Evolutionary conservation across 1,140 invertebrate genomes (phyloP).

Genomic region (Diorhabda sublineata): DNA sequence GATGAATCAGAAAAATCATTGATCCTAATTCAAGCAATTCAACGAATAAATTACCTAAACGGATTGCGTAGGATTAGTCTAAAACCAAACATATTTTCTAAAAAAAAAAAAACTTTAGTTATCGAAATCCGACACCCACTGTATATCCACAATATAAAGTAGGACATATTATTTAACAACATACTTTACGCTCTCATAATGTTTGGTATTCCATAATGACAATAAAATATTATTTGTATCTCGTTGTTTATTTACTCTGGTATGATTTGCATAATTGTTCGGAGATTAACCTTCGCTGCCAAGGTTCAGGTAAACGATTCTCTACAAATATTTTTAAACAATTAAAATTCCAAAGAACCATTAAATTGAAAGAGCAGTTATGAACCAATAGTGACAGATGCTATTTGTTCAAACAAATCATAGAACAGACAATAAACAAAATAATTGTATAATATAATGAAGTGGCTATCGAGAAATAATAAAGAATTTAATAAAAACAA

Average conservation of each 20-base stretch:
- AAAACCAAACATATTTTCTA: no score
- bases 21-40: no score
- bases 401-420: neutral
- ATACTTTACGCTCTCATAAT: neutral
- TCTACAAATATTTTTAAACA: neutral
- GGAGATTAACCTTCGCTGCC: neutral
- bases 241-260: neutral
- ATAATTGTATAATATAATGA: neutral
- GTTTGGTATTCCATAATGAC: neutral
- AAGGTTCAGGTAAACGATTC: conserved; percentile 1
- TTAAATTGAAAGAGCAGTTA: neutral
- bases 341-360: neutral
- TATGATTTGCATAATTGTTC: neutral
- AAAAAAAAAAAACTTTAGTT: no score
- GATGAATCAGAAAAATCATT: no score
- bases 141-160: neutral
- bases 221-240: neutral
- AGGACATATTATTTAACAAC: neutral
- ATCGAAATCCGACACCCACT: neutral
- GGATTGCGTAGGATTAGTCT: no score
- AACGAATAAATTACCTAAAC: no score
- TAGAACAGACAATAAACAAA: neutral
- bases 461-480: no score
- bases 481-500: no score
- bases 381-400: neutral